Evolutionary conservation across 2,888 invertebrate species (phyloP).

Genomic region (Dolichopus griseipennis): DNA sequence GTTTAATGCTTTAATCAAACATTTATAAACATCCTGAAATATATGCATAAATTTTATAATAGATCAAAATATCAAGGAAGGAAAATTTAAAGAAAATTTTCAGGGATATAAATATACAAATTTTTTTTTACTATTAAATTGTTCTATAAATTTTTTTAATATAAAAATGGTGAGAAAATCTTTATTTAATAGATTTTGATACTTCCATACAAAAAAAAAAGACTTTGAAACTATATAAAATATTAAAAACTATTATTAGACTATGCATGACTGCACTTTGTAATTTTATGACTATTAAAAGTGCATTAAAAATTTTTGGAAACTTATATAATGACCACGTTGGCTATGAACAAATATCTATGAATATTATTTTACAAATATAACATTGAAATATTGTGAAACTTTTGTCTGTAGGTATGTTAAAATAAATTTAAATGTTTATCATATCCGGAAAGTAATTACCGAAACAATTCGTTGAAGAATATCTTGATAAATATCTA

Average conservation of each 20-base stretch:
- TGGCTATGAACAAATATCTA: too few relatives aligned
- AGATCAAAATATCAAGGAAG: not conserved
- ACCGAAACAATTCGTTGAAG: too few relatives aligned
- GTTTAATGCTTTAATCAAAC: constrained; percentile 4
- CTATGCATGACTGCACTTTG: not conserved
- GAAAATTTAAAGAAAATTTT: not conserved
- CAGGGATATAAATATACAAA: too few relatives aligned
- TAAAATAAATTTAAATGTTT: too few relatives aligned
- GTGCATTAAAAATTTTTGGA: not conserved
- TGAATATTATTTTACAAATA: too few relatives aligned
- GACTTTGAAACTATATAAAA: not conserved
- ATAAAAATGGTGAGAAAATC: not conserved
- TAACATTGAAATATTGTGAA: too few relatives aligned
- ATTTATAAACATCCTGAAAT: not conserved
- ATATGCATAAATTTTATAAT: not conserved
- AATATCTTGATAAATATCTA: too few relatives aligned
- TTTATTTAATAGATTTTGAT: not conserved
- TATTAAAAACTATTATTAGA: not conserved
- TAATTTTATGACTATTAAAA: not conserved
- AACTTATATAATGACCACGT: too few relatives aligned
- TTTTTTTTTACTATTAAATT: too few relatives aligned
- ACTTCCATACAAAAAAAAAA: too few relatives aligned
- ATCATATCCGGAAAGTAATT: too few relatives aligned
- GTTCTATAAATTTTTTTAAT: not conserved
- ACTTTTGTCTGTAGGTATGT: too few relatives aligned